Evolutionary conservation across 2,888 invertebrate species (phyloP).

Genomic region (Gandaritis pyraliata): DNA sequence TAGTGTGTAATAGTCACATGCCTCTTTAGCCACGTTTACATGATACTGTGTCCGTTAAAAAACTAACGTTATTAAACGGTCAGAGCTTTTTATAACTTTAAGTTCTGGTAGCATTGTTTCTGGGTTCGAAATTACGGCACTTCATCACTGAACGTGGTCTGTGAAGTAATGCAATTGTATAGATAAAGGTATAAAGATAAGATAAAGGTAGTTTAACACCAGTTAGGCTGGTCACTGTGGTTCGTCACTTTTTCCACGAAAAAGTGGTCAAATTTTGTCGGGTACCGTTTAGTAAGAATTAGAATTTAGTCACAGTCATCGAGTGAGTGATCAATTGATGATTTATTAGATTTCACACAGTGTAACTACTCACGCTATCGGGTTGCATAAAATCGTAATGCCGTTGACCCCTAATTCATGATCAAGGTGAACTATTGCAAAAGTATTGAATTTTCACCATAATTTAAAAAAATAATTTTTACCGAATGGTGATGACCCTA

Average conservation of each 20-base stretch:
- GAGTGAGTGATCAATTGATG: neutral
- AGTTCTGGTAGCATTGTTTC: too few relatives aligned
- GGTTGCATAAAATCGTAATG: slow-evolving; percentile 14
- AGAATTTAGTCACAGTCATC: slow-evolving; percentile 2
- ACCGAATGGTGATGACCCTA: too few relatives aligned
- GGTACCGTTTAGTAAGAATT: neutral
- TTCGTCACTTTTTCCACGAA: too few relatives aligned
- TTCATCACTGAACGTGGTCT: too few relatives aligned
- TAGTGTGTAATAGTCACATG: slow-evolving; percentile 1
- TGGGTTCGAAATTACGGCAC: too few relatives aligned
- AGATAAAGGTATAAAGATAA: too few relatives aligned
- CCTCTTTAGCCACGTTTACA: neutral
- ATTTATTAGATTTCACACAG: slow-evolving; percentile 17
- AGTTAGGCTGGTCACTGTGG: too few relatives aligned
- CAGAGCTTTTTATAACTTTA: neutral
- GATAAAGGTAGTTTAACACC: too few relatives aligned
- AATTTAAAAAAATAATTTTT: too few relatives aligned
- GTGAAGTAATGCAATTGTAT: too few relatives aligned
- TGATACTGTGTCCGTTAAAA: neutral
- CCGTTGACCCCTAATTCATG: slow-evolving; percentile 10
- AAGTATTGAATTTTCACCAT: too few relatives aligned
- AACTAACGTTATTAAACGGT: neutral
- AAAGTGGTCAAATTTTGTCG: too few relatives aligned
- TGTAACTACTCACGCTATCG: slow-evolving; percentile 15
- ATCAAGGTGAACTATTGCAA: neutral